A percentile compares a stretch with the other conserved stretches of the same genome.
These are phyloP conservation scores for Oeneis ivallda DNA, from an alignment of 2,888 invertebrate species.

Conservation along the genomic window DNA sequence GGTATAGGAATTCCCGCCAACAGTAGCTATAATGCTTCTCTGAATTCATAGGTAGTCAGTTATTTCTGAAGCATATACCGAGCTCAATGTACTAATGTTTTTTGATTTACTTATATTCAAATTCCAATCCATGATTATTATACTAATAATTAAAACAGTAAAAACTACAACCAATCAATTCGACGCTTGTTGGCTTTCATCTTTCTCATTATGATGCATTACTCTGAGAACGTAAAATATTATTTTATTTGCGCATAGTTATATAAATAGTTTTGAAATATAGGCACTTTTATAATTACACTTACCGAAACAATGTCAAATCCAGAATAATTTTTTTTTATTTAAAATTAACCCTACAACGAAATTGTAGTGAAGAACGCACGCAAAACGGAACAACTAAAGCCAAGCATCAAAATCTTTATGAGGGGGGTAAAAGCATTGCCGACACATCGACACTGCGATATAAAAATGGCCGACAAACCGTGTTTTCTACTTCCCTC, in stretches of 20 bases:
- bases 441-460: constrained; percentile 62
- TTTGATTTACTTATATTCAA: neutral
- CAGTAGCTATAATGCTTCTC: neutral
- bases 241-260: too few species aligned
- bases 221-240: too few species aligned
- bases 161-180: constrained; percentile 38
- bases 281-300: constrained; percentile 50
- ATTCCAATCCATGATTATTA: neutral
- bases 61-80: neutral
- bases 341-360: constrained; percentile 53
- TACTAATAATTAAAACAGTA: constrained; percentile 1
- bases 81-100: neutral
- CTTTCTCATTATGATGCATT: constrained; percentile 24
- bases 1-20: constrained; percentile 16
- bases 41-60: neutral
- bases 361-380: constrained; percentile 47
- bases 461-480: constrained; percentile 63
- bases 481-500: constrained; percentile 51
- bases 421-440: constrained; percentile 68
- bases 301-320: constrained; percentile 72
- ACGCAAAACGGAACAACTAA: constrained; percentile 72
- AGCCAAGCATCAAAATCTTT: constrained; percentile 64
- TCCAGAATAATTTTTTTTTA: constrained; percentile 56
- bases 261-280: neutral
- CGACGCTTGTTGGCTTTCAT: constrained; percentile 49